Conservation (phyloP, 2,797 vertebrate species). For the Dallia pectoralis region DNA sequence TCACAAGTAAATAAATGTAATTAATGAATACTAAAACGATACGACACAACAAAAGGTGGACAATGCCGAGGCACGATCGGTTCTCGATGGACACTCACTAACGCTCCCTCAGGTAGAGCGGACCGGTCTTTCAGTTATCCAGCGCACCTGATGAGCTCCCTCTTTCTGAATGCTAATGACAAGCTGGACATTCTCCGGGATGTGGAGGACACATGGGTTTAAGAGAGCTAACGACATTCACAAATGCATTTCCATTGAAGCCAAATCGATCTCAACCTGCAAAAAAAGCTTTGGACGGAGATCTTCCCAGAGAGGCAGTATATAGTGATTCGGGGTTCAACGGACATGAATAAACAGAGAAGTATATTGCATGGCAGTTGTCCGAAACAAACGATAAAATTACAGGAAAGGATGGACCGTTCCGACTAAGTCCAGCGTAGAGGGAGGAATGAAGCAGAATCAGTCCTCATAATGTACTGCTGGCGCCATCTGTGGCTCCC, state of each 20-base stretch:
- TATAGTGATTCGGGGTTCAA: neutral
- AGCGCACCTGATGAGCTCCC: conserved; percentile 56
- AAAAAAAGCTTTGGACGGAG: neutral
- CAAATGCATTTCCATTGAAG: conserved; percentile 6
- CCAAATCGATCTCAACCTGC: neutral
- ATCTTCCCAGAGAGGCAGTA: neutral
- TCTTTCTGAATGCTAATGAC: conserved; percentile 43
- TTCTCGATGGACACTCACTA: too few species aligned
- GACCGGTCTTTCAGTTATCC: conserved; percentile 28
- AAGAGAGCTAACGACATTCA: neutral
- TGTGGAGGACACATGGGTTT: conserved; percentile 10
- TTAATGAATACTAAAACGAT: too few species aligned
- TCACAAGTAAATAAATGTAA: too few species aligned
- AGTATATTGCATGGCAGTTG: conserved; percentile 30
- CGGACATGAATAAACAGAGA: conserved; percentile 26
- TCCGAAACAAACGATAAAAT: conserved; percentile 5
- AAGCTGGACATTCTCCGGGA: conserved; percentile 23
- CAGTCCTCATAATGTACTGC: conserved; percentile 34
- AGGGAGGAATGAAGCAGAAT: conserved; percentile 14
- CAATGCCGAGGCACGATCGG: neutral
- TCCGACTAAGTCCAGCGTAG: conserved; percentile 22
- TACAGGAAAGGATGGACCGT: conserved; percentile 13
- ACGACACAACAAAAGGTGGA: too few species aligned
- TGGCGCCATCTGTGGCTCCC: conserved; percentile 35
- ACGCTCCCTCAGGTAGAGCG: conserved; percentile 31